A percentile compares a stretch with the other conserved stretches of the same genome.
Evolutionary conservation across 2,888 invertebrate genomes (phyloP).

Genomic region (Eulithis testata): DNA sequence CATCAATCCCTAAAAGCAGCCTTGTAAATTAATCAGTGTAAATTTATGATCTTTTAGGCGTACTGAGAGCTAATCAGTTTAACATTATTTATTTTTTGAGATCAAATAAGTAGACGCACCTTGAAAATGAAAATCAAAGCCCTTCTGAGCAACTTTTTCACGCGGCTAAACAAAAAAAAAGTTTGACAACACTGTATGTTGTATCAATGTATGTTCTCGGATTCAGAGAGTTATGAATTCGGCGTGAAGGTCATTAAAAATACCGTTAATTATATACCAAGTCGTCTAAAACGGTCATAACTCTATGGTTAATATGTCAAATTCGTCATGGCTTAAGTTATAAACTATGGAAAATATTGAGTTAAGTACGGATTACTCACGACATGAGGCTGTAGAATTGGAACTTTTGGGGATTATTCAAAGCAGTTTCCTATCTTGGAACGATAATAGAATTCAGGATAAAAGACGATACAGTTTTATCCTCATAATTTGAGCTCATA

Average conservation of each 20-base stretch:
- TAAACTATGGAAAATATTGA: conserved; percentile 28
- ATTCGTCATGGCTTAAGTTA: conserved; percentile 59
- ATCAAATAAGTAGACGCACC: no score
- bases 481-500: no score
- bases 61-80: neutral
- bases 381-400: conserved; percentile 5
- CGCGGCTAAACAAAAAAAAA: no score
- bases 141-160: no score
- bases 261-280: conserved; percentile 40
- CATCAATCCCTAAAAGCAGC: no score
- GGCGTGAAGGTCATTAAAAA: neutral
- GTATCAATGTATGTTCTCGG: no score
- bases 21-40: no score
- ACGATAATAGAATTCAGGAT: neutral
- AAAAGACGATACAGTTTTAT: no score
- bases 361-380: conserved; percentile 9
- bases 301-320: conserved; percentile 64
- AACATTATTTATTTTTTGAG: neutral
- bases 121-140: no score
- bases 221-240: no score
- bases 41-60: neutral
- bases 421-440: neutral
- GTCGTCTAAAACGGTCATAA: conserved; percentile 58
- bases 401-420: conserved; percentile 16
- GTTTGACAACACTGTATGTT: no score